A percentile compares a stretch with the other conserved stretches of the same genome.
Conservation (phyloP, 1,140 invertebrate species). For the Hylaeus anthracinus region DNA sequence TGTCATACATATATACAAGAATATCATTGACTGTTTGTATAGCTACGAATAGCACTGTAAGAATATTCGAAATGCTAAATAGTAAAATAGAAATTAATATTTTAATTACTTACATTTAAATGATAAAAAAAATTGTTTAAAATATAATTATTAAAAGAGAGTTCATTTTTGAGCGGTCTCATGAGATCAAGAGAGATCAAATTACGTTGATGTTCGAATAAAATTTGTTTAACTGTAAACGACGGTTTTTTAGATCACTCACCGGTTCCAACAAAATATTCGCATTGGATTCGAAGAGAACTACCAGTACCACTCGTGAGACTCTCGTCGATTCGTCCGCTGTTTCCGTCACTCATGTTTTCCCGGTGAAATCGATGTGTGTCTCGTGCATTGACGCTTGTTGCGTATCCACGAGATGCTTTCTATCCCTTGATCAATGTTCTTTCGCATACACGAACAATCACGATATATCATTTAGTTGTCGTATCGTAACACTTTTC, state of each 20-base stretch:
- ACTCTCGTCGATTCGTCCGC: neutral
- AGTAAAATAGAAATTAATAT: neutral
- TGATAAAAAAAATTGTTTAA: conserved; percentile 11
- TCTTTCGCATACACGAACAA: neutral
- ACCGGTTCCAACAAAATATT: conserved; percentile 48
- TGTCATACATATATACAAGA: conserved; percentile 25
- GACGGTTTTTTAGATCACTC: conserved; percentile 27
- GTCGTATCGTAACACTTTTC: neutral
- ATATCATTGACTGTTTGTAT: neutral
- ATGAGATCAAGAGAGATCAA: neutral
- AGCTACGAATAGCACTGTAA: conserved; percentile 7
- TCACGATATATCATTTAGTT: neutral
- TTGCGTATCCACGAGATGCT: conserved; percentile 46
- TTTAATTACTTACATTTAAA: conserved; percentile 33
- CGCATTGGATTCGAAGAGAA: conserved; percentile 29
- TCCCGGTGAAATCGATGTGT: conserved; percentile 54
- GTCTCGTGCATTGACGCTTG: conserved; percentile 53
- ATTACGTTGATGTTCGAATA: neutral
- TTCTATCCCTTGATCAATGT: neutral
- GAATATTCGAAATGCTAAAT: conserved; percentile 10
- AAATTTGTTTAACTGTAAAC: neutral
- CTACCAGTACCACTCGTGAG: conserved; percentile 19
- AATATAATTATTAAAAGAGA: neutral
- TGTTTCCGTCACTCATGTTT: conserved; percentile 51
- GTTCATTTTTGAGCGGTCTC: neutral